Evolutionary conservation across 2,888 invertebrate species (phyloP).

Genomic region (Fabriciana adippe): DNA sequence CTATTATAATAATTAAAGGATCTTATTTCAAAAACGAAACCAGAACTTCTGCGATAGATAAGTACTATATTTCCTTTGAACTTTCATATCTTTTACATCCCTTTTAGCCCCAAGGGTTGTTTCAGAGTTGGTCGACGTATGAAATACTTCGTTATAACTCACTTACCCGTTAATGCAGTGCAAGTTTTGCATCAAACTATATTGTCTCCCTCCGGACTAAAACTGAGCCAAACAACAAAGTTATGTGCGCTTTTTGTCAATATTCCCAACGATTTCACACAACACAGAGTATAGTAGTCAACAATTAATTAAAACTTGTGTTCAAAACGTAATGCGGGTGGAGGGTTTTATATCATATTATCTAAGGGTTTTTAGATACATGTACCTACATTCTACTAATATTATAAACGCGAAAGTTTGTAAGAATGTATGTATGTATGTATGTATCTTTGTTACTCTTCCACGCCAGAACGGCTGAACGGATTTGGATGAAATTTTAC

Average conservation of each 20-base stretch:
- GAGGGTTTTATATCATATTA: conserved; percentile 12
- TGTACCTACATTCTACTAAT: no score
- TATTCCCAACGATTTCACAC: conserved; percentile 9
- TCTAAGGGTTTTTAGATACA: background rate
- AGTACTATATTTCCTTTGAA: conserved; percentile 34
- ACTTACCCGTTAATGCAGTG: conserved; percentile 33
- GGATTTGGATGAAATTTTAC: no score
- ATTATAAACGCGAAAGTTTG: no score
- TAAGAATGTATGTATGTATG: no score
- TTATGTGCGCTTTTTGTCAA: conserved; percentile 24
- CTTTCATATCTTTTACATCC: conserved; percentile 35
- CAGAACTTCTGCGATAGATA: conserved; percentile 30
- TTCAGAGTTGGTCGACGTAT: conserved; percentile 47
- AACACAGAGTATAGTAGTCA: conserved; percentile 25
- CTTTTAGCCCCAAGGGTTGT: conserved; percentile 48
- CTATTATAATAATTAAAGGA: background rate
- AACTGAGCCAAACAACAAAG: conserved; percentile 18
- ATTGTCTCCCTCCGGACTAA: conserved; percentile 15
- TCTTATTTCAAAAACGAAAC: background rate
- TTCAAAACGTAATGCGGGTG: conserved; percentile 12
- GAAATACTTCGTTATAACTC: conserved; percentile 50
- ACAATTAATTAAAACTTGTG: conserved; percentile 35
- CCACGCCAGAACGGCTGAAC: no score
- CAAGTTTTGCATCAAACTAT: conserved; percentile 23
- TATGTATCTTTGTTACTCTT: no score